These are phyloP conservation scores for Gymnoscelis rufifasciata DNA, from an alignment of 2,888 invertebrate genomes.

Conservation along the genomic window DNA sequence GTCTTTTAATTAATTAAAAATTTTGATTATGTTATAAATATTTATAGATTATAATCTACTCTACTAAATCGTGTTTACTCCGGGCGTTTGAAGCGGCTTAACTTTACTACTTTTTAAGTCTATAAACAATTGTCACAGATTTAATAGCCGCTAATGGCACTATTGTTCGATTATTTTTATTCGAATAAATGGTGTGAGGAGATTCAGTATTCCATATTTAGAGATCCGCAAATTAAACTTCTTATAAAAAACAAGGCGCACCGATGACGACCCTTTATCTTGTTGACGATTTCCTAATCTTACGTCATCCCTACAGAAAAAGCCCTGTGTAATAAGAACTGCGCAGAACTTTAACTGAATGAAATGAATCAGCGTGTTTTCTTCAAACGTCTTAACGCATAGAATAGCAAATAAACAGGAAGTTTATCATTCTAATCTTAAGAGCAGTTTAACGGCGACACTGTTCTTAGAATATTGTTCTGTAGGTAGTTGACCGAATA, in stretches of 20 bases:
- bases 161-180: no score
- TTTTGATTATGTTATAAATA: no score
- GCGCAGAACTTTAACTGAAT: conserved; percentile 6
- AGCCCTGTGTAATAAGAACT: neutral
- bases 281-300: neutral
- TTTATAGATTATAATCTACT: no score
- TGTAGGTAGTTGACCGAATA: conserved; percentile 1
- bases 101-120: no score
- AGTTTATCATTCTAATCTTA: conserved; percentile 6
- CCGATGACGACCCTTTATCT: neutral
- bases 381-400: conserved; percentile 2
- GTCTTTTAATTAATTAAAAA: no score
- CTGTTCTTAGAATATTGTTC: conserved; percentile 5
- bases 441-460: conserved; percentile 5
- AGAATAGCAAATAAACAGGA: conserved; percentile 11
- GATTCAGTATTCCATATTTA: no score
- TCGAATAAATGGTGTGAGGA: no score
- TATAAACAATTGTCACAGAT: no score
- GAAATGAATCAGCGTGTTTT: conserved; percentile 9
- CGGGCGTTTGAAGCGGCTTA: no score
- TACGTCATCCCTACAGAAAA: neutral
- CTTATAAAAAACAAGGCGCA: no score
- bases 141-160: no score
- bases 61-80: no score
- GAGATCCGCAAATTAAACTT: neutral